Conservation (phyloP, 2,113 vertebrate species). For the Herpetotheres cachinnans region DNA sequence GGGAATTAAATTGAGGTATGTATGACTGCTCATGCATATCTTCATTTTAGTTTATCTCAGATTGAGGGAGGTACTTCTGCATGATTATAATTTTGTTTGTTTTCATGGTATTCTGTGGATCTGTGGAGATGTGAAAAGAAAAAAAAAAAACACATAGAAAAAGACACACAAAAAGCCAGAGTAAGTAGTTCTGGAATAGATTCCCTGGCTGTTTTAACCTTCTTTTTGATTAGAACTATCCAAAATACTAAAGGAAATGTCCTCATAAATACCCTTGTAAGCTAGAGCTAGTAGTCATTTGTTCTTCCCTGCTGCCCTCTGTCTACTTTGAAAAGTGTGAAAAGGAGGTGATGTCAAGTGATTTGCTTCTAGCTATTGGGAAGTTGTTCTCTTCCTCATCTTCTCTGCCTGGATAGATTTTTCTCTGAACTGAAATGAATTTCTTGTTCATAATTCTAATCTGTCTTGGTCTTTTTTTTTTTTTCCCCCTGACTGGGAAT, state of each 20-base stretch:
- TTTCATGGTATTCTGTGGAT: not conserved
- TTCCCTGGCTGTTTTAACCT: not conserved
- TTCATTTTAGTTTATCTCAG: not conserved
- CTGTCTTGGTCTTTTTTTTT: not conserved
- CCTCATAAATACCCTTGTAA: not conserved
- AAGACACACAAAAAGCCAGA: not conserved
- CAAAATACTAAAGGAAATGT: not conserved
- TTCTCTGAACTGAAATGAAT: not conserved
- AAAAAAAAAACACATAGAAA: not conserved
- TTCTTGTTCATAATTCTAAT: not conserved
- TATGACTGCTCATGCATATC: not conserved
- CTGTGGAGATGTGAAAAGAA: not conserved
- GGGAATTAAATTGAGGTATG: not conserved
- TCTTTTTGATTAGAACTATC: not conserved
- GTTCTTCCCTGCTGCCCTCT: not conserved
- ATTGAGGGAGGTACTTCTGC: not conserved
- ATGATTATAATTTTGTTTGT: not conserved
- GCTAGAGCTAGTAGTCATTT: not conserved
- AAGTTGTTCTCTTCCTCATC: not conserved
- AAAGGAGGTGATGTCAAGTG: not conserved
- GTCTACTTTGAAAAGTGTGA: not conserved
- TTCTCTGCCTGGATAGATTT: not conserved
- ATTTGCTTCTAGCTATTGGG: not conserved
- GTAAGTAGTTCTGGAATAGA: not conserved
- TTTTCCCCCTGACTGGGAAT: fast-evolving